These are phyloP conservation scores for Drosophila willistoni DNA, from an alignment of 1,140 invertebrate species.

Conservation along the genomic window DNA sequence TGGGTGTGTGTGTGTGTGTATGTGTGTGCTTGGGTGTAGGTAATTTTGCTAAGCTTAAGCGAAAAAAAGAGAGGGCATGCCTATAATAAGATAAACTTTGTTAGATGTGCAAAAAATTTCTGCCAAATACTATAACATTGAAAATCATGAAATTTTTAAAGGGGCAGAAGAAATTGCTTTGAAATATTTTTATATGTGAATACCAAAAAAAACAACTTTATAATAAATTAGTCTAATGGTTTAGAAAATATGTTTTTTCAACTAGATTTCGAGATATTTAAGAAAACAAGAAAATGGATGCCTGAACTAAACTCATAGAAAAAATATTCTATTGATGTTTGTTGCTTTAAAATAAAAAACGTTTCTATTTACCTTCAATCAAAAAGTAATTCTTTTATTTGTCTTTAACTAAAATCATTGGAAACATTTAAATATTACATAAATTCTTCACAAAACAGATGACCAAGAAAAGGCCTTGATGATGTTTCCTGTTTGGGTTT, in stretches of 20 bases:
- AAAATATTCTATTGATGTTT: background rate
- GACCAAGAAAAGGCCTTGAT: slow-evolving; percentile 1
- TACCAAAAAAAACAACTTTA: background rate
- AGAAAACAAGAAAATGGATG: no score
- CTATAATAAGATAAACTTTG: slow-evolving; percentile 13
- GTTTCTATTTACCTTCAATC: background rate
- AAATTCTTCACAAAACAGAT: background rate
- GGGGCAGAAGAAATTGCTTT: background rate
- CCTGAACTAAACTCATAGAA: no score
- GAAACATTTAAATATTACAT: background rate
- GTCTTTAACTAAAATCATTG: background rate
- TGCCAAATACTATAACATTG: background rate
- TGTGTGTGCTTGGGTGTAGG: background rate
- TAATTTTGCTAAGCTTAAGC: background rate
- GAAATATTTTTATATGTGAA: background rate
- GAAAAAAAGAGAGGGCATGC: background rate
- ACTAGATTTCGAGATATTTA: background rate
- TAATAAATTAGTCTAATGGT: background rate
- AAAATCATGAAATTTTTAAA: background rate
- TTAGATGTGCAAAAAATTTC: slow-evolving; percentile 13
- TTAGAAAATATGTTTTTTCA: background rate
- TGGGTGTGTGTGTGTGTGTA: background rate
- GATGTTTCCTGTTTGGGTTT: background rate
- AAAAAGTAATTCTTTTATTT: no score
- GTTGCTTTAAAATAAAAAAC: background rate